Evolutionary conservation across 2,113 vertebrate genomes (phyloP).

Genomic region (Rhynchopsitta pachyrhyncha): DNA sequence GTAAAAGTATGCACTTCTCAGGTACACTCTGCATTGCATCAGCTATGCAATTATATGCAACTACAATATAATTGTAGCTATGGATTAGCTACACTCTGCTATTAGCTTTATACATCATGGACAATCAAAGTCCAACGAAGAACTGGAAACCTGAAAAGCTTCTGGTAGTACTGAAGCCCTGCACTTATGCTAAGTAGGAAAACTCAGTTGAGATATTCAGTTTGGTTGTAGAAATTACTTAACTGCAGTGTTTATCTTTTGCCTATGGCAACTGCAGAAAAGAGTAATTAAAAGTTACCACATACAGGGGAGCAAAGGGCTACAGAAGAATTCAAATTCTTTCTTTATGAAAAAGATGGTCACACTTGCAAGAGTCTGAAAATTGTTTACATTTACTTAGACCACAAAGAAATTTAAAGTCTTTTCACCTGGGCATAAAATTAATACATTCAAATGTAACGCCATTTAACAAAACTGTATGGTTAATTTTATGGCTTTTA

Average conservation of each 20-base stretch:
- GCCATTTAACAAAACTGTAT: background rate
- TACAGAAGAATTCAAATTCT: background rate
- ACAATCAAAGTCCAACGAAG: accelerated
- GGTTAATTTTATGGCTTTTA: accelerated
- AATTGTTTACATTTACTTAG: background rate
- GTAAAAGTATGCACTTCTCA: background rate
- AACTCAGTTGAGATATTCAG: background rate
- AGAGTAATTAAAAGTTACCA: background rate
- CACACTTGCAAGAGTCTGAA: background rate
- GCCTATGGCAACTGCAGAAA: background rate
- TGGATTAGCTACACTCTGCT: background rate
- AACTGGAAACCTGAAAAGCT: background rate
- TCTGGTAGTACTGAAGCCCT: background rate
- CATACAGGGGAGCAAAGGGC: background rate
- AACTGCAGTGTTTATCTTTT: background rate
- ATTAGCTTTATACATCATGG: background rate
- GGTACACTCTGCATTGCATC: background rate
- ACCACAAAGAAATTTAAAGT: background rate
- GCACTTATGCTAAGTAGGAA: accelerated
- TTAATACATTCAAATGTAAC: background rate
- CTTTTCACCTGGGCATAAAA: background rate
- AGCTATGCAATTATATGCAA: no score
- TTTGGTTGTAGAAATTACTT: background rate
- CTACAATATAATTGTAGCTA: no score
- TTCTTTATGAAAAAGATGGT: background rate